Evolutionary conservation across 37 sponge, comb jelly and placozoan species (phyloP).

Genomic region (Crambe crambe): DNA sequence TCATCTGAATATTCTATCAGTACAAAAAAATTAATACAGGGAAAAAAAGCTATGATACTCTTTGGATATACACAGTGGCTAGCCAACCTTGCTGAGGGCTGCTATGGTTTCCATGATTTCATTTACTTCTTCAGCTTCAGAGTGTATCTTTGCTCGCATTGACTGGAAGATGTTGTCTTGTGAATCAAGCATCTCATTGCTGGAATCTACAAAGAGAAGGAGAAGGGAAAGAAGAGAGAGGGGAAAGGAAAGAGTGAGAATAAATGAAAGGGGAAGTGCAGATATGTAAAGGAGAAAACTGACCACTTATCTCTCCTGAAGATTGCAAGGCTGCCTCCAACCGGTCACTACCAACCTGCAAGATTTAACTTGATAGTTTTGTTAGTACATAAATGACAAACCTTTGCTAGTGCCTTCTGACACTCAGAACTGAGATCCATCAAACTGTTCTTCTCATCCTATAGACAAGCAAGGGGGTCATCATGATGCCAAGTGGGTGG

Average conservation of each 20-base stretch:
- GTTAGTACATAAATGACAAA: not conserved
- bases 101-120: not conserved
- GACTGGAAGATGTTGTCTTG: slow-evolving; percentile 7
- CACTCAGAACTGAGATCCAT: slow-evolving; percentile 47
- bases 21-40: not conserved
- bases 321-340: slow-evolving; percentile 7
- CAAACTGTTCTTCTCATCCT: slow-evolving; percentile 66
- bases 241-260: not conserved
- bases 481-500: too few species aligned
- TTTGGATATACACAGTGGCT: too few species aligned
- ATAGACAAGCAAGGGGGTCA: not conserved
- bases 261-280: not conserved
- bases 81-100: slow-evolving; percentile 10
- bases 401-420: slow-evolving; percentile 33
- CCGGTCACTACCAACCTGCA: slow-evolving; percentile 13
- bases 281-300: not conserved
- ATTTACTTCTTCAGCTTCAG: not conserved
- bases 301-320: slow-evolving; percentile 2
- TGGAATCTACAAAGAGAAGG: not conserved
- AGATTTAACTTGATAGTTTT: too few species aligned
- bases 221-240: not conserved
- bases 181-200: not conserved
- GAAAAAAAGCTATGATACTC: too few species aligned
- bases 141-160: not conserved
- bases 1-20: slow-evolving; percentile 50